A percentile compares a stretch with the other conserved stretches of the same genome.
Evolutionary conservation across 1,140 invertebrate genomes (phyloP).

Genomic region (Sminthurides bifidus): DNA sequence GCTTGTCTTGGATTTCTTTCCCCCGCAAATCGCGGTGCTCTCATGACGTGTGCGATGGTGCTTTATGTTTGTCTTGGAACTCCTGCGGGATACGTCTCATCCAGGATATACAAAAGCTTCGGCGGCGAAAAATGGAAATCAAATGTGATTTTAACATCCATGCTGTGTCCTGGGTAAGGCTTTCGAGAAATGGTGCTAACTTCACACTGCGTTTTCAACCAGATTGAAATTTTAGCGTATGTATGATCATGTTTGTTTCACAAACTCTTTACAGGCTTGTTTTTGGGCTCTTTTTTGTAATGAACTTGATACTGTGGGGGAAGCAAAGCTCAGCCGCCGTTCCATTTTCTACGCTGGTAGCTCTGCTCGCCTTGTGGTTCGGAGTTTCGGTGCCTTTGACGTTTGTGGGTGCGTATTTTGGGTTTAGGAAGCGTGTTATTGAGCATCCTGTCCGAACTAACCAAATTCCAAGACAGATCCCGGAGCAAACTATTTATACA

Average conservation of each 20-base stretch:
- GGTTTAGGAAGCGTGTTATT: conserved; percentile 84
- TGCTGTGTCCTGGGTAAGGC: conserved; percentile 82
- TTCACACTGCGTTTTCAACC: not conserved
- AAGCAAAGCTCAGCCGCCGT: conserved; percentile 90
- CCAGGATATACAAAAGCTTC: conserved; percentile 95
- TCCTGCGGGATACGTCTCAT: conserved; percentile 89
- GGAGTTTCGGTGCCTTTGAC: conserved; percentile 95
- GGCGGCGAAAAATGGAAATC: conserved; percentile 97
- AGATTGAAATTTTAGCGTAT: not conserved
- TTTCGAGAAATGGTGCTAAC: conserved; percentile 2
- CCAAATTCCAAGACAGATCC: conserved; percentile 96
- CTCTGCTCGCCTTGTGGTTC: conserved; percentile 92
- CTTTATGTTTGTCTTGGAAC: conserved; percentile 90
- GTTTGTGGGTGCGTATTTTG: conserved; percentile 86
- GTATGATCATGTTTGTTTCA: conserved; percentile 5
- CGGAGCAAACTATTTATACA: conserved; percentile 94
- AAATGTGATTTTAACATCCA: conserved; percentile 89
- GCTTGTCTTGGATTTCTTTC: conserved; percentile 96
- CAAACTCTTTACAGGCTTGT: conserved; percentile 82
- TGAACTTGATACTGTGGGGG: conserved; percentile 91
- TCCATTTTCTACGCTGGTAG: conserved; percentile 93
- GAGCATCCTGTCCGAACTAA: conserved; percentile 96
- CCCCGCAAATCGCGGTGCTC: conserved; percentile 90
- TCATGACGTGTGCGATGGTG: conserved; percentile 96
- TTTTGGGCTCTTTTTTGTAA: conserved; percentile 87